These are phyloP conservation scores for Lasiurus cinereus DNA, from an alignment of 2,113 vertebrate genomes.

Conservation along the genomic window DNA sequence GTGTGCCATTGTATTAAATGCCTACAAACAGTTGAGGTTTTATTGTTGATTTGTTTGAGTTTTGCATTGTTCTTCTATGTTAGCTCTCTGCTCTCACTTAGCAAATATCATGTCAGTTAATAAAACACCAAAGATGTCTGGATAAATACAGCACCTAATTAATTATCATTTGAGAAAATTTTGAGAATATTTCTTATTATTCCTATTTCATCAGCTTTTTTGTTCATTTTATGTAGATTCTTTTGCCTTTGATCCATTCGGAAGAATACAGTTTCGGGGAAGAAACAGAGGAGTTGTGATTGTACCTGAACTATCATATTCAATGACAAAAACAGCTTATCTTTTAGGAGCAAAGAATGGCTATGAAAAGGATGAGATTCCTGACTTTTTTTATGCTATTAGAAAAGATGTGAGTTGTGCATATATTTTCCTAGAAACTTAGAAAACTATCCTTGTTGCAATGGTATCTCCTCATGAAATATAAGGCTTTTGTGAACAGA, in stretches of 20 bases:
- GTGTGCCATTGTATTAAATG: background rate
- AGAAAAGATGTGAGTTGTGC: background rate
- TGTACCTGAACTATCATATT: no score
- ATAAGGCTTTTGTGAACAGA: background rate
- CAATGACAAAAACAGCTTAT: background rate
- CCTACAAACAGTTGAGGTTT: background rate
- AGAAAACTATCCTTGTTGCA: background rate
- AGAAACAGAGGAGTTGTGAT: background rate
- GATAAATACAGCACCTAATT: background rate
- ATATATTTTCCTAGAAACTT: background rate
- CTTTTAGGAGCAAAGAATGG: background rate
- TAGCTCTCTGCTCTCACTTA: background rate
- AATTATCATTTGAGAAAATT: background rate
- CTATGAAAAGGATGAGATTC: background rate
- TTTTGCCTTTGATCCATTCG: background rate
- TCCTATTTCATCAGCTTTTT: background rate
- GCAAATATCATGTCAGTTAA: background rate
- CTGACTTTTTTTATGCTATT: background rate
- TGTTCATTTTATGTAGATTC: background rate
- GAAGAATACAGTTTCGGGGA: background rate
- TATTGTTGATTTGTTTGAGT: background rate
- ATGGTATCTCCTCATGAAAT: background rate
- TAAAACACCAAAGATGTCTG: background rate
- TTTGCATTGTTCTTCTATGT: background rate
- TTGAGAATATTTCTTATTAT: background rate